Evolutionary conservation across 1,140 invertebrate species (phyloP).

Genomic region (Gryon sp.): DNA sequence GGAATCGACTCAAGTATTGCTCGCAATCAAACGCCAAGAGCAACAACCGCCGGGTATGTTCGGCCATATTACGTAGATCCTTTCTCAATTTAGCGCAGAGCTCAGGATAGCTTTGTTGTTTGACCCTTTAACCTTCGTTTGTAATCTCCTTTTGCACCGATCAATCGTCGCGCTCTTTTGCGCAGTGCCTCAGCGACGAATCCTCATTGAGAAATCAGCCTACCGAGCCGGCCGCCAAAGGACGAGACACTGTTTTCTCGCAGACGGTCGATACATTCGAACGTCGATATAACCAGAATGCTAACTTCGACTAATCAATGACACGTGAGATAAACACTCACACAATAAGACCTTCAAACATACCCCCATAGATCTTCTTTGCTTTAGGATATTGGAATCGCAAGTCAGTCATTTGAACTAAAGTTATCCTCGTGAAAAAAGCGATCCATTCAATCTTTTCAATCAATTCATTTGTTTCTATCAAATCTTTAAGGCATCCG

Average conservation of each 20-base stretch:
- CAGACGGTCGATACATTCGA: constrained; percentile 31
- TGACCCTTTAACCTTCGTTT: constrained; percentile 14
- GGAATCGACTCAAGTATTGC: constrained; percentile 35
- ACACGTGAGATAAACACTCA: no score
- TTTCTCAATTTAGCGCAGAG: background rate
- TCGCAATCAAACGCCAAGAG: constrained; percentile 14
- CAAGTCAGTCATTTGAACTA: no score
- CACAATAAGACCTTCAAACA: no score
- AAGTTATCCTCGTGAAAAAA: no score
- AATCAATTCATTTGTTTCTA: no score
- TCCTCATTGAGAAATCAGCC: constrained; percentile 21
- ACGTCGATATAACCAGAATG: no score
- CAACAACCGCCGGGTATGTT: constrained; percentile 39
- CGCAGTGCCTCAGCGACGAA: constrained; percentile 24
- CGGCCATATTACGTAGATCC: constrained; percentile 11
- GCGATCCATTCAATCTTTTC: no score
- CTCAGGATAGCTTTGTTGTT: background rate
- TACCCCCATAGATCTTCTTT: no score
- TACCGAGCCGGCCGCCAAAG: constrained; percentile 9
- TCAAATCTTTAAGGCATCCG: no score
- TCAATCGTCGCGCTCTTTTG: constrained; percentile 50
- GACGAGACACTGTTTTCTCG: constrained; percentile 9
- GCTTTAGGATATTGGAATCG: no score
- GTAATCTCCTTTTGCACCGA: constrained; percentile 10
- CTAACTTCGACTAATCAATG: no score